Conservation (phyloP, 2,113 vertebrate species). For the Sinocyclocheilus grahami region DNA sequence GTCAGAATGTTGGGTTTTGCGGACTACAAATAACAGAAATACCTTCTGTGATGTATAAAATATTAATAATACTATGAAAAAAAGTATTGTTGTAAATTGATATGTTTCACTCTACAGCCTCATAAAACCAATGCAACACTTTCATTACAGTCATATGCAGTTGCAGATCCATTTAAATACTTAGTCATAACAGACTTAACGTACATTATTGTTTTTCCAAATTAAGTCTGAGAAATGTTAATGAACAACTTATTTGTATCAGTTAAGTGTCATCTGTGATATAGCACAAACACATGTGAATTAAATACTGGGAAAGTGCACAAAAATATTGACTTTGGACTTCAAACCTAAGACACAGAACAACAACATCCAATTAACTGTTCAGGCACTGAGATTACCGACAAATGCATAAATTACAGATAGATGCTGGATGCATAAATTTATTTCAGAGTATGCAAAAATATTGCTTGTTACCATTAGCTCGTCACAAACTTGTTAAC, state of each 20-base stretch:
- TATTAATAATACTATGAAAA: too few species aligned
- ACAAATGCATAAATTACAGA: conserved; percentile 42
- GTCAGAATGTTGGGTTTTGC: neutral
- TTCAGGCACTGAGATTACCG: conserved; percentile 51
- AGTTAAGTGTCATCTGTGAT: neutral
- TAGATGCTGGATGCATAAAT: conserved; percentile 44
- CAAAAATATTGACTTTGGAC: conserved; percentile 33
- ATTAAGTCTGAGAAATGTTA: neutral
- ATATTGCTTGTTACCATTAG: conserved; percentile 49
- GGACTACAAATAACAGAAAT: neutral
- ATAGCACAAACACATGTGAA: conserved; percentile 6
- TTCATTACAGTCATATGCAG: neutral
- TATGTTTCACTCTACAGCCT: neutral
- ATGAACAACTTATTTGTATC: neutral
- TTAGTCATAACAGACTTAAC: neutral
- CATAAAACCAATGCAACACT: neutral
- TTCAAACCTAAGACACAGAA: conserved; percentile 2
- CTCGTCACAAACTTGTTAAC: conserved; percentile 15
- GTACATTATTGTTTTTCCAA: neutral
- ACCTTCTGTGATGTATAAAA: neutral
- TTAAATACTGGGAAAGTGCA: conserved; percentile 29
- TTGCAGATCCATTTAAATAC: neutral
- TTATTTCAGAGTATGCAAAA: conserved; percentile 15
- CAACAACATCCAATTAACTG: conserved; percentile 29
- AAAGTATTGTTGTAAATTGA: neutral